Base-by-base conservation (phyloP, 2,797 vertebrate genomes). In the Anas acuta region DNA sequence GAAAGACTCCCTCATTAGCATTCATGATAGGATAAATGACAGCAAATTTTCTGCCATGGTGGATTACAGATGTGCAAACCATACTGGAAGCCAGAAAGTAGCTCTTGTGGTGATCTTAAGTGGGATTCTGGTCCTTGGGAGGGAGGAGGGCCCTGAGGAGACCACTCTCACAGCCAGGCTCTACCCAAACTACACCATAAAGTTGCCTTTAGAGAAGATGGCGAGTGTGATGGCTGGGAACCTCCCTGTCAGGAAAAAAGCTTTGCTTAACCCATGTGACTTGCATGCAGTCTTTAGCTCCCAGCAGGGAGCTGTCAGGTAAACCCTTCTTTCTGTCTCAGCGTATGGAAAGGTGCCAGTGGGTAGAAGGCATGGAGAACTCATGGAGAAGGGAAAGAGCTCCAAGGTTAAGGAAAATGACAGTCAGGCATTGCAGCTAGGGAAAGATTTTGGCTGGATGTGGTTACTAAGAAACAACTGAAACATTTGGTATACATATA, bases 401-500 rank as follows among this genome's bases (percentile, higher is more conserved):
- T 89, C 56, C 53, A 53, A 26, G 60, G 57, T 49, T 23, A 56
- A 79, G 80, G 83, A 92, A 94, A 88, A 82, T 86, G 4, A 57
- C 35, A 84, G 70, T 58, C 53, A 37, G 37, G 47, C 43, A 7
- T 13, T 89, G 60, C 80, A 96, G 60, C 53, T 64, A 37, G 13
- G 67, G 78, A 71, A 64, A 30, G 39, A 25, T 47, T 82, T 71
- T 77, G 32, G 15, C 35, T 76, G 71, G 53, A 53, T 57, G 77
- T 88, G 67, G 76, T 90, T 92, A 89, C 74, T 54, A 71, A 89
- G 74, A 74, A 90, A 73, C 61, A 92, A n/a, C 43, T 45, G 47
- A 60, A 81, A 73, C 79, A 35, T 71, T 90, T 47, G 88, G 45
- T 82, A 57, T 69, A 85, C 61, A 12, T 77, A 45, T n/a, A 37